Percentiles rank a stretch among this genome's conserved stretches.
phyloP scores from a whole-genome alignment of 2,888 invertebrate genomes.

The Epistrophe grossulariae region DNA sequence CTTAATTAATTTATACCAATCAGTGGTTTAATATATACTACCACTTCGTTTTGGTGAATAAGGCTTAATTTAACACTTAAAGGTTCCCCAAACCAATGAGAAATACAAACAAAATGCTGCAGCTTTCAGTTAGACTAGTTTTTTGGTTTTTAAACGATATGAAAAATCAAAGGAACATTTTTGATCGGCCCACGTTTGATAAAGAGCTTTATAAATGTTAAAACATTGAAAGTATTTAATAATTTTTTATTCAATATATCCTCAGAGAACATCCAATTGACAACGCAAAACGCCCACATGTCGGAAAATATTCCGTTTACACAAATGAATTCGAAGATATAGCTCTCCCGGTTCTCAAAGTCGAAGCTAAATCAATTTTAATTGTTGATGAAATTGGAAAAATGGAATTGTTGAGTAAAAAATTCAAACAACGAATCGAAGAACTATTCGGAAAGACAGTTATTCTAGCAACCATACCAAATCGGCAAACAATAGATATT shows the following conservation, averaged over 20 bases:
- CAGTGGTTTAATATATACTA: no score
- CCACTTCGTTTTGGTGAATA: no score
- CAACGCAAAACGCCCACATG: conserved; percentile 79
- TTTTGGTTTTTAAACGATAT: no score
- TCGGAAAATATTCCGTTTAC: conserved; percentile 88
- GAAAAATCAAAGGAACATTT: no score
- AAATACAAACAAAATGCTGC: no score
- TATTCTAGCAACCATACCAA: conserved; percentile 80
- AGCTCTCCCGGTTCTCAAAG: conserved; percentile 84
- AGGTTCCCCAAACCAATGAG: no score
- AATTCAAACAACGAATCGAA: conserved; percentile 78
- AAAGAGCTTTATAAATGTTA: no score
- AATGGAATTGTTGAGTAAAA: conserved; percentile 82
- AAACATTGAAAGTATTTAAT: background rate
- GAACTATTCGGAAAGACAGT: conserved; percentile 69
- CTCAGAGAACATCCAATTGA: conserved; percentile 68
- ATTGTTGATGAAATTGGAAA: conserved; percentile 82
- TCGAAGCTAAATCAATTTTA: conserved; percentile 79
- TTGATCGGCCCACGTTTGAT: background rate
- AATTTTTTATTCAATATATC: background rate
- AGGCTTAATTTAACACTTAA: no score
- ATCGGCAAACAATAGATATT: conserved; percentile 74
- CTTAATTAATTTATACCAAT: no score
- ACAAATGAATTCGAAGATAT: conserved; percentile 86
- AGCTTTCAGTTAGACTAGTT: no score